Evolutionary conservation across 2,888 invertebrate genomes (phyloP), one percentile per base, ranked within the genome.

Genomic region (Ochlodes sylvanus): DNA sequence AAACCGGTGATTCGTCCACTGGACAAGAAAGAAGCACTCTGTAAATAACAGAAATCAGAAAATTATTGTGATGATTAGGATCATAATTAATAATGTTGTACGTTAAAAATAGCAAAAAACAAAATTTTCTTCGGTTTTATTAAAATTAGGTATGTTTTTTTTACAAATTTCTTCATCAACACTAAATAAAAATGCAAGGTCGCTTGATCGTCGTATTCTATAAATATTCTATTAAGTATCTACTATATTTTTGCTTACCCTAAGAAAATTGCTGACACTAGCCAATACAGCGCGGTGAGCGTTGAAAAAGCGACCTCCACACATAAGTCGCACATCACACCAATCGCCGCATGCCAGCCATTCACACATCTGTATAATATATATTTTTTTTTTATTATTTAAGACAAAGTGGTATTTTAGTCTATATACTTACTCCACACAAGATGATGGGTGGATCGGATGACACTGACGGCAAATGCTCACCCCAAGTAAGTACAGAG

Each of bases 281-380:
- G 96, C 96, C 9, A 96, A 89, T 12, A 96, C 95, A 3, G 95
- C 90, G 58, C 95, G 94, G 80, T 96, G 96, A 0, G 96, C 96
- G 78, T 93, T 93, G 77, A 96, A 94, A 68, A 93, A 90, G 44
- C 94, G 94, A 17, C 95, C 95, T 52, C 94, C 92, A 78, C 96
- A 96, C 79, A 95, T 92, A 47, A 96, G 86, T 64, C 94, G 94
- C 65, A 96, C 96, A 79, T 96, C 96, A 92, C 83, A 94, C 94
- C 91, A 95, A 71, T 87, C 87, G 41, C 80, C 79, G 62, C 79
- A 76, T 32, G 85, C 83, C 65, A 90, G 79, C 89, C 90, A 91
- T 76, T 90, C 89, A 72, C 89, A 89, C 90, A 91, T 90, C 90
- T 90, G 80, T 27, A 15, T 69, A 62, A 9, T 32, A 57, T 63